Conservation (phyloP, 2,888 invertebrate species). For the Disparrhopalites patrizii region DNA sequence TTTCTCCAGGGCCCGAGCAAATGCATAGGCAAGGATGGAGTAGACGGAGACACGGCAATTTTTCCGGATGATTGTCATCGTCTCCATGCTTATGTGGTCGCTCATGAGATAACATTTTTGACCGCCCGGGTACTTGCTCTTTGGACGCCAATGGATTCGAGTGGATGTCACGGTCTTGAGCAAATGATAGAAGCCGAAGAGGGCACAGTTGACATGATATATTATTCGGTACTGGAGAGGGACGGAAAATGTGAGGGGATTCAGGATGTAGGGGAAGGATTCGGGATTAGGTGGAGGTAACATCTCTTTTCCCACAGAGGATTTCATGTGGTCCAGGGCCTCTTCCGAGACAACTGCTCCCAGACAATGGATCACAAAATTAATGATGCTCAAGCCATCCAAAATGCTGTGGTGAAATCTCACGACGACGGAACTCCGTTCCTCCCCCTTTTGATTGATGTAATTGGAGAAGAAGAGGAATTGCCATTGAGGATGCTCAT, state of each 20-base stretch:
- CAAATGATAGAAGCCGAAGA: constrained; percentile 27
- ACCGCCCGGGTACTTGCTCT: constrained; percentile 15
- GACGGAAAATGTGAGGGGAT: constrained; percentile 15
- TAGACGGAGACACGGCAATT: constrained; percentile 14
- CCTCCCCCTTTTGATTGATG: constrained; percentile 6
- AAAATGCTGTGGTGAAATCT: constrained; percentile 21
- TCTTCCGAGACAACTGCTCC: constrained; percentile 2
- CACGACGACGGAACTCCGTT: background rate
- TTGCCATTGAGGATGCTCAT: constrained; percentile 26
- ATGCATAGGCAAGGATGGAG: constrained; percentile 15
- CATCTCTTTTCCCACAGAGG: background rate
- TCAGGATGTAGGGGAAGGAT: constrained; percentile 24
- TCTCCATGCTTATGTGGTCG: constrained; percentile 3
- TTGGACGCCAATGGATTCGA: constrained; percentile 2
- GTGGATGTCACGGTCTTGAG: constrained; percentile 1
- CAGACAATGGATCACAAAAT: constrained; percentile 20
- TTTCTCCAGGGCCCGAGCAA: constrained; percentile 20
- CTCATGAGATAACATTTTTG: too few relatives aligned
- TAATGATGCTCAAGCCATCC: constrained; percentile 22
- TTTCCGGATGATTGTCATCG: constrained; percentile 14
- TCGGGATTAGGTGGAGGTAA: background rate
- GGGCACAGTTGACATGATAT: constrained; percentile 21
- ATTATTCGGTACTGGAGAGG: constrained; percentile 22
- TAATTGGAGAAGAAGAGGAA: constrained; percentile 14
- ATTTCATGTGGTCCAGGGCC: background rate